Percentiles rank a stretch among this genome's conserved stretches.
These are phyloP conservation scores for Asteroscopus sphinx DNA, from an alignment of 2,888 invertebrate species.

Conservation along the genomic window DNA sequence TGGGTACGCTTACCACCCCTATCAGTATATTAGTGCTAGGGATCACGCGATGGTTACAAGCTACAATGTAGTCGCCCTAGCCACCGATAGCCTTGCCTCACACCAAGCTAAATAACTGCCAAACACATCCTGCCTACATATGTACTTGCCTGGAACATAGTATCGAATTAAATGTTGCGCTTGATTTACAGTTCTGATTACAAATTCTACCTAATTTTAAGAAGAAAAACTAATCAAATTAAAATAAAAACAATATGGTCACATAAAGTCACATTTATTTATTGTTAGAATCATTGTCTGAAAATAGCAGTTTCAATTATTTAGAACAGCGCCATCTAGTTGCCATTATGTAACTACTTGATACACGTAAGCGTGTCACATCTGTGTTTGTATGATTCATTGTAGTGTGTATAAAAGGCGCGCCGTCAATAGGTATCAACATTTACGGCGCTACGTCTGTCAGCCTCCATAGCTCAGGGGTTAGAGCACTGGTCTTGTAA, in stretches of 20 bases:
- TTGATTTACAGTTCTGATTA: too few relatives aligned
- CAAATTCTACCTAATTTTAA: too few relatives aligned
- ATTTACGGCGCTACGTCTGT: slow-evolving; percentile 68
- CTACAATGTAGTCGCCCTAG: slow-evolving; percentile 3
- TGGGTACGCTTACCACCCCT: slow-evolving; percentile 20
- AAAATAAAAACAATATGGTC: neutral
- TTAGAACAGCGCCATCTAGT: slow-evolving; percentile 72
- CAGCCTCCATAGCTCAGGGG: slow-evolving; percentile 90
- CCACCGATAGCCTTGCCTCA: slow-evolving; percentile 9
- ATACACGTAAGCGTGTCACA: slow-evolving; percentile 26
- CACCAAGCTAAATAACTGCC: slow-evolving; percentile 5
- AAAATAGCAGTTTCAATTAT: neutral
- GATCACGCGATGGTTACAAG: slow-evolving; percentile 31
- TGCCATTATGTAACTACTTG: slow-evolving; percentile 28
- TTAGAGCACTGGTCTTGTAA: slow-evolving; percentile 91
- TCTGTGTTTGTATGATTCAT: slow-evolving; percentile 49
- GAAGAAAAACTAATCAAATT: neutral
- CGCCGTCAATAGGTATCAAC: slow-evolving; percentile 67
- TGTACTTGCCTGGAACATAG: neutral
- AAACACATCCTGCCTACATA: slow-evolving; percentile 6
- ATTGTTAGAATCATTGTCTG: too few relatives aligned
- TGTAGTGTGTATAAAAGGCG: slow-evolving; percentile 66
- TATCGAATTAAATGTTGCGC: too few relatives aligned
- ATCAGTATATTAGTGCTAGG: slow-evolving; percentile 17
- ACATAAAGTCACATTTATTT: too few relatives aligned